Evolutionary conservation across 2,888 invertebrate species (phyloP).

Genomic region (Steromphala cineraria): DNA sequence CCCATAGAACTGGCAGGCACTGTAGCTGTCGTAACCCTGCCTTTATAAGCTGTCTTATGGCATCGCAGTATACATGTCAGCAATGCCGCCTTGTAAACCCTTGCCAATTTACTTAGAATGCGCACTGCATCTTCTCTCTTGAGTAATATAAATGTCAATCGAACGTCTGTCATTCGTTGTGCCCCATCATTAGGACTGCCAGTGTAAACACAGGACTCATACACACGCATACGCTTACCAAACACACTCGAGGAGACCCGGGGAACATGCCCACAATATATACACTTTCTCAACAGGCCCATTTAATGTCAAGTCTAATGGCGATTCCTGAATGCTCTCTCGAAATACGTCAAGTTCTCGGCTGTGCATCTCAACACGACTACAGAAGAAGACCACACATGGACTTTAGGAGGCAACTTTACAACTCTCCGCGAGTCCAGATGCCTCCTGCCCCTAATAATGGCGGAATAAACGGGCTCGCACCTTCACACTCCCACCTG

Average conservation of each 20-base stretch:
- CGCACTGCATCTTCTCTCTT: not conserved
- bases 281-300: not conserved
- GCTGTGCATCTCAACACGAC: not conserved
- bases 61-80: not conserved
- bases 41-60: not conserved
- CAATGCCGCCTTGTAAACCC: not conserved
- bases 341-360: not conserved
- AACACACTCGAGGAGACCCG: not conserved
- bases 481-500: not conserved
- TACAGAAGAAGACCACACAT: not conserved
- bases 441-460: not conserved
- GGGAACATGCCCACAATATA: not conserved
- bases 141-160: conserved; percentile 3
- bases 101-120: not conserved
- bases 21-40: not conserved
- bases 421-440: not conserved
- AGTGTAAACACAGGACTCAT: not conserved
- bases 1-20: too few relatives aligned
- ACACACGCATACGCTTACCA: not conserved
- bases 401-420: not conserved
- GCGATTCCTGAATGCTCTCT: not conserved
- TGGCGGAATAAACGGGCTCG: not conserved
- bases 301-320: not conserved
- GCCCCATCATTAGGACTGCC: not conserved
- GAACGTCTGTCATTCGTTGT: not conserved